Conservation (phyloP, 1,140 invertebrate genomes). For the Nasonia longicornis region DNA sequence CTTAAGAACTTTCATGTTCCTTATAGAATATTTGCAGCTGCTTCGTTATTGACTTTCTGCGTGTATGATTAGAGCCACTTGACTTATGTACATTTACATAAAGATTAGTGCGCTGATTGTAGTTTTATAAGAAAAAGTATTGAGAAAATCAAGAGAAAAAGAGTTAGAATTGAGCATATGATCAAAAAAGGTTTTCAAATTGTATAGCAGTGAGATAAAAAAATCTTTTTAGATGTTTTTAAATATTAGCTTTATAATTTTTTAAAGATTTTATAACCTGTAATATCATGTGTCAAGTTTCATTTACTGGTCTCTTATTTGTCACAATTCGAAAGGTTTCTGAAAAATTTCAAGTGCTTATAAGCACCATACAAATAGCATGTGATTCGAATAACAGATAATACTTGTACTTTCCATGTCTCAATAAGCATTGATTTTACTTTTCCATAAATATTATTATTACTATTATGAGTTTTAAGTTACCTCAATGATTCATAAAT, state of each 20-base stretch:
- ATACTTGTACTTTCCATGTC: slow-evolving; percentile 25
- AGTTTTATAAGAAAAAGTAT: slow-evolving; percentile 48
- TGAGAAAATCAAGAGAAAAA: slow-evolving; percentile 41
- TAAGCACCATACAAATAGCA: slow-evolving; percentile 47
- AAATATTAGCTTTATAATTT: slow-evolving; percentile 27
- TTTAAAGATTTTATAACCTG: slow-evolving; percentile 36
- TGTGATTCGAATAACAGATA: slow-evolving; percentile 26
- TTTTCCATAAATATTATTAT: not conserved
- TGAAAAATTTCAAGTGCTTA: slow-evolving; percentile 47
- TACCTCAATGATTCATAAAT: no score
- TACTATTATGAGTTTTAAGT: not conserved
- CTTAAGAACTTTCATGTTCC: slow-evolving; percentile 66
- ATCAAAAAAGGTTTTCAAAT: slow-evolving; percentile 29
- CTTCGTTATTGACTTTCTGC: slow-evolving; percentile 63
- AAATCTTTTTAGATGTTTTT: slow-evolving; percentile 19
- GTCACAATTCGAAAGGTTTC: slow-evolving; percentile 13
- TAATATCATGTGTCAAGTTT: slow-evolving; percentile 10
- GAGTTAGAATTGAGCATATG: slow-evolving; percentile 36
- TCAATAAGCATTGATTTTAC: slow-evolving; percentile 22
- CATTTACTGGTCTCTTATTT: slow-evolving; percentile 13
- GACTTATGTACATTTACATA: slow-evolving; percentile 52
- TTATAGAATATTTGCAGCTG: slow-evolving; percentile 61
- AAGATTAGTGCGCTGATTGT: slow-evolving; percentile 40
- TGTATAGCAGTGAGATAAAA: slow-evolving; percentile 9
- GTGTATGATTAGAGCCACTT: slow-evolving; percentile 49